phyloP scores from a whole-genome alignment of 2,113 vertebrate genomes.

The Morone saxatilis region DNA sequence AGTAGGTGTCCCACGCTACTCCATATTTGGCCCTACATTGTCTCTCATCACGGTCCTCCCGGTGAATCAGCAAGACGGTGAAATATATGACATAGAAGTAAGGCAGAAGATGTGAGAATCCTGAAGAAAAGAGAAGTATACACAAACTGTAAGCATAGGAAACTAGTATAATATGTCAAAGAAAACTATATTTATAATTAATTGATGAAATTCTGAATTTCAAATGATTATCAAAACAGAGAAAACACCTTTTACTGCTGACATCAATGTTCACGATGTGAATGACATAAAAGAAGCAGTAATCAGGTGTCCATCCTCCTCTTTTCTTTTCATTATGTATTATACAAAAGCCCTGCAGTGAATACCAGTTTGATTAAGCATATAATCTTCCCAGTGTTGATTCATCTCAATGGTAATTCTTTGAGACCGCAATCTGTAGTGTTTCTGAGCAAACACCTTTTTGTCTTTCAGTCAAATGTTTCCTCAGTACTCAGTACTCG shows the following conservation, averaged over 20 bases:
- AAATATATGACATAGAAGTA: conserved; percentile 93
- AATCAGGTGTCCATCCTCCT: conserved; percentile 36
- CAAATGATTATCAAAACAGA: not conserved
- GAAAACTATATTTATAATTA: not conserved
- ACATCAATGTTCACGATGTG: not conserved
- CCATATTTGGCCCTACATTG: conserved; percentile 90
- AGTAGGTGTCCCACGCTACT: conserved; percentile 90
- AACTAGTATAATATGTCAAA: not conserved
- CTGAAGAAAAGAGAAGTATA: conserved; percentile 66
- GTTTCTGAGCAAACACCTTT: not conserved
- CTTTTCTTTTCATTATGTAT: conserved; percentile 12
- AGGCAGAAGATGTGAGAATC: conserved; percentile 88
- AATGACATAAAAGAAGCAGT: conserved; percentile 19
- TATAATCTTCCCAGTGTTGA: conserved; percentile 32
- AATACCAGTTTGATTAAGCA: conserved; percentile 48
- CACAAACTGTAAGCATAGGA: not conserved
- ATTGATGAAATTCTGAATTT: not conserved
- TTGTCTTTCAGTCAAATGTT: not conserved
- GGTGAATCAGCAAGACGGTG: conserved; percentile 86
- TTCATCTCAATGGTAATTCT: conserved; percentile 18
- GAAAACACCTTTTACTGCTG: conserved; percentile 4
- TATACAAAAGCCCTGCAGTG: conserved; percentile 35
- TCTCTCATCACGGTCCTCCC: conserved; percentile 90
- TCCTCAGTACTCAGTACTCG: not conserved
- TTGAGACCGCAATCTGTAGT: not conserved